phyloP scores from a whole-genome alignment of 2,888 invertebrate genomes.

The Drosophila sordidula region DNA sequence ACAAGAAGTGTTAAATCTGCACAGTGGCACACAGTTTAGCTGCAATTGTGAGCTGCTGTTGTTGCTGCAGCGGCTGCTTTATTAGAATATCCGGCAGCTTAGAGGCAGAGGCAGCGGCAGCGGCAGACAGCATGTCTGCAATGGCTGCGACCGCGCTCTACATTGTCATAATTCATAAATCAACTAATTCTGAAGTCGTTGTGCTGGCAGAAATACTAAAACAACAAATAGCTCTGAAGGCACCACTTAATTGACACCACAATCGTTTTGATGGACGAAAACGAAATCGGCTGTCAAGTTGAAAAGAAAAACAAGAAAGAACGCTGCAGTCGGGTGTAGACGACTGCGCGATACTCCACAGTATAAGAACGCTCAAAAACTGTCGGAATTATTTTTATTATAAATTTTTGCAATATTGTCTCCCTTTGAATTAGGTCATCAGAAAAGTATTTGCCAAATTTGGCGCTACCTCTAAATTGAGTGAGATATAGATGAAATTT shows the following conservation, averaged over 20 bases:
- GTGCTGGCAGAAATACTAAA: constrained; percentile 45
- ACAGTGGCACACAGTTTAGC: constrained; percentile 47
- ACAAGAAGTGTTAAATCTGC: constrained; percentile 85
- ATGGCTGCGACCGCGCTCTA: constrained; percentile 40
- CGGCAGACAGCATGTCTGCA: constrained; percentile 65
- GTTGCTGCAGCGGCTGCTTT: constrained; percentile 53
- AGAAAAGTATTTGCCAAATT: too few relatives aligned
- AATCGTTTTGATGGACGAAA: constrained; percentile 15
- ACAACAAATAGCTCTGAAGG: constrained; percentile 65
- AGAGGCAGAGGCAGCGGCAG: constrained; percentile 52
- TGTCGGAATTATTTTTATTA: too few relatives aligned
- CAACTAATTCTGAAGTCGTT: constrained; percentile 78
- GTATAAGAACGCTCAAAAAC: too few relatives aligned
- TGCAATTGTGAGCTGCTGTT: constrained; percentile 49
- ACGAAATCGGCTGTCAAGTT: constrained; percentile 17
- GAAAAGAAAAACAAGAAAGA: background rate
- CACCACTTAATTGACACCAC: constrained; percentile 52
- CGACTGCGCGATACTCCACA: too few relatives aligned
- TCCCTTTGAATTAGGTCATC: too few relatives aligned
- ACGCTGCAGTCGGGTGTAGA: too few relatives aligned
- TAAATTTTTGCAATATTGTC: too few relatives aligned
- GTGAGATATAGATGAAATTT: too few relatives aligned
- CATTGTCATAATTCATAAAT: constrained; percentile 82
- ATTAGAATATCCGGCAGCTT: constrained; percentile 83
- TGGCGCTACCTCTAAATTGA: too few relatives aligned